A percentile compares a stretch with the other conserved stretches of the same genome.
phyloP scores from a whole-genome alignment of 2,797 vertebrate genomes.

The Phylloscopus collybita region DNA sequence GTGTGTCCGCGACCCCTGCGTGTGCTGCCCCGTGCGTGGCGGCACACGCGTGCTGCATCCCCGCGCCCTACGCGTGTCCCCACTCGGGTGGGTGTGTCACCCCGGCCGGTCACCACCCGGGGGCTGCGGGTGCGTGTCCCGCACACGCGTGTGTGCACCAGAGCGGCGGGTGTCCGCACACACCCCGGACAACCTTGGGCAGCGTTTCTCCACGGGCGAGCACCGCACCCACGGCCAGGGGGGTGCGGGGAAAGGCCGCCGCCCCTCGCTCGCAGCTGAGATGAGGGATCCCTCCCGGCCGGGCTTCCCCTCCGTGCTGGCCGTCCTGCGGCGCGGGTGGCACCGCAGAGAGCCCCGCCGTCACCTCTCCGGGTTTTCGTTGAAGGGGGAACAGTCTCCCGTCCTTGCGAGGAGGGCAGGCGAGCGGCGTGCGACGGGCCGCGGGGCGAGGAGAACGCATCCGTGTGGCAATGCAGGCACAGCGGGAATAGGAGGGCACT shows the following conservation, averaged over 20 bases:
- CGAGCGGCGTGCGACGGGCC: not conserved
- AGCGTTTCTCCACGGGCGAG: not conserved
- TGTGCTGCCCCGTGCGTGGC: not conserved
- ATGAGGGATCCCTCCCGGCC: not conserved
- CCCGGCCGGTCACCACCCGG: no score
- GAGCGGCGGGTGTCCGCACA: not conserved
- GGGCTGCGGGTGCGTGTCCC: accelerated
- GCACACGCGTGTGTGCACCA: not conserved
- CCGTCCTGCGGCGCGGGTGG: not conserved
- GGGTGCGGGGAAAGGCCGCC: not conserved
- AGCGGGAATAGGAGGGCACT: not conserved
- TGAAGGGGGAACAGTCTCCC: not conserved
- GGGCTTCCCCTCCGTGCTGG: not conserved
- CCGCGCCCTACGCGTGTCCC: not conserved
- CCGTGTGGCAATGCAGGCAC: not conserved
- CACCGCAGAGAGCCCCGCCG: not conserved
- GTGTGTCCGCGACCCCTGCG: not conserved
- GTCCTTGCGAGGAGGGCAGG: not conserved
- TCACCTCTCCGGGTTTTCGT: conserved; percentile 12
- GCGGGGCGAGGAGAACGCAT: not conserved
- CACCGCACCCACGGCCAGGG: not conserved
- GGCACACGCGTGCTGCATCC: not conserved
- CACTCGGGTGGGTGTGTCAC: not conserved
- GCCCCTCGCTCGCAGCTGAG: not conserved
- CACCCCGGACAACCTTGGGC: not conserved